Evolutionary conservation across 2,797 vertebrate genomes (phyloP), one percentile per base, ranked within the genome.

Genomic region (Acipenser oxyrinchus): DNA sequence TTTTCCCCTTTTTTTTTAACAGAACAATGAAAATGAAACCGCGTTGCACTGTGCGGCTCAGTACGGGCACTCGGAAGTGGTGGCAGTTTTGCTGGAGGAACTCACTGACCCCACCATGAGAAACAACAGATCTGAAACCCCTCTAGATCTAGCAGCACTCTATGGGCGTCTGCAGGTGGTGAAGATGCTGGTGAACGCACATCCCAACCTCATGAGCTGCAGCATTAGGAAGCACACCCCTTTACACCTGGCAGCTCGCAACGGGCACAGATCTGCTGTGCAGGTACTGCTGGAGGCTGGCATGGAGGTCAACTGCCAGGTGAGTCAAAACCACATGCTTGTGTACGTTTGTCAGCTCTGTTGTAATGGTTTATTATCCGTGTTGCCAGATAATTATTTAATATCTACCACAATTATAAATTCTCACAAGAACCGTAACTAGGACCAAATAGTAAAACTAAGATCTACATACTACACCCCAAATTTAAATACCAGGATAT

Each of bases 301-400:
- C 76, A 98, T 98, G 92, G 95, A 97, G 37, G 93, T 97, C 86
- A 96, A 95, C 90, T 93, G 87, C 68, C 87, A 94, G 88, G 95
- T 98, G 82, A 89, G 95, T 37, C 23, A 37, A 37, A 37, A 37
- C 23, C 23, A 37, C 23, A 37, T 4, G 23, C 23, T 37, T 37
- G 23, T 37, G 23, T 37, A 37, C 2, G 23, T 37, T 37, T 37
- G 23, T 37, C 23, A 37, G 23, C 2, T 37, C 4, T 2, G 23
- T 37, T 37, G 23, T 37, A 37, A 37, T 2, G 23, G 23, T 37
- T 37, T 37, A 37, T 37, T 37, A 37, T 37, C 23, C 23, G 2
- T 2, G 23, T 37, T 37, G 23, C 23, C 23, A 37, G 2, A 2
- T 37, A 37, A 37, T 2, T 37, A 37, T 37, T 37, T 37, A 37